These are phyloP conservation scores for Labia minor DNA, from an alignment of 2,888 invertebrate species.

Conservation along the genomic window DNA sequence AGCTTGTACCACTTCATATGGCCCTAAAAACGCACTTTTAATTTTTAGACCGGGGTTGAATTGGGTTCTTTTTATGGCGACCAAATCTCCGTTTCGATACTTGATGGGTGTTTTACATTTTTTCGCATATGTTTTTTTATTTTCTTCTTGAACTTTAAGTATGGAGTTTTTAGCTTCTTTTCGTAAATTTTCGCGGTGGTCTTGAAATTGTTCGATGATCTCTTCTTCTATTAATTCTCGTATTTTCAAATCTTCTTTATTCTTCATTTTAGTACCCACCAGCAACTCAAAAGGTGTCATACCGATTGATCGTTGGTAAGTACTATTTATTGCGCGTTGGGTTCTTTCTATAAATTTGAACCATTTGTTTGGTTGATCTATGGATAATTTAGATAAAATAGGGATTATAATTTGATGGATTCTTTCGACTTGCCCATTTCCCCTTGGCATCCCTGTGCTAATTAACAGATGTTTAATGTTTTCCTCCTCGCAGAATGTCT, in stretches of 20 bases:
- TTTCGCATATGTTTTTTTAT: too few species aligned
- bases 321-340: conserved; percentile 30
- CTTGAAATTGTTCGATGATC: conserved; percentile 21
- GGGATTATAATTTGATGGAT: conserved; percentile 30
- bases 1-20: too few species aligned
- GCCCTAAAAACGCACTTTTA: too few species aligned
- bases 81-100: too few species aligned
- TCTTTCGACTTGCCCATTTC: conserved; percentile 34
- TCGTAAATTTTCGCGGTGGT: conserved; percentile 22
- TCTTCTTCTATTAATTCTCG: conserved; percentile 25
- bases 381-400: conserved; percentile 25
- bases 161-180: too few species aligned
- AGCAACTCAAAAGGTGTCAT: conserved; percentile 27
- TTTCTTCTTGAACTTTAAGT: too few species aligned
- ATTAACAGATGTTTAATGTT: conserved; percentile 31
- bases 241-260: conserved; percentile 22
- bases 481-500: conserved; percentile 32
- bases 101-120: too few species aligned
- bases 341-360: conserved; percentile 28
- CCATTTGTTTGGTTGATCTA: conserved; percentile 28
- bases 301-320: conserved; percentile 28
- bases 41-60: too few species aligned
- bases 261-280: conserved; percentile 24
- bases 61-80: too few species aligned
- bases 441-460: conserved; percentile 31